Evolutionary conservation across 2,888 invertebrate genomes (phyloP), one percentile per base, ranked within the genome.

Genomic region (Zhuqinia jingwanae): DNA sequence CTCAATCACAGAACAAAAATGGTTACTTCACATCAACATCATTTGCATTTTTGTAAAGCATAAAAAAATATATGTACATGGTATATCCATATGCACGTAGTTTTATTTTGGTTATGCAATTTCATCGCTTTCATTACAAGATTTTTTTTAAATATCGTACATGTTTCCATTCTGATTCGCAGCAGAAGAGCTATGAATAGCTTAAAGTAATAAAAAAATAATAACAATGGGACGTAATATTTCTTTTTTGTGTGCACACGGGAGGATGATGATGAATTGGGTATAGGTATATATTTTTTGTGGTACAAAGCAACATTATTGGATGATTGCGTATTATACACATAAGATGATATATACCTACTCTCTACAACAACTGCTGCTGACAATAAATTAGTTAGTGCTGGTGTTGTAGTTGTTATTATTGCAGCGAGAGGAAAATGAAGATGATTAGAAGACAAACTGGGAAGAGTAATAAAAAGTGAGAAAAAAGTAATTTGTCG

Each of bases 401-500:
- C 22, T 6, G 17, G 13, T 13, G 27, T 6, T 2, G 2, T 2
- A 6, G 20, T 36, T 45, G 68, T 2, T 42, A 25, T 50, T 70
- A 22, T 45, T 42, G 80, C 20, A 77, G 50, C n/a, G 58, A 65
- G 70, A 47, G 3, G n/a, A 50, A 60, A 60, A 20, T 45, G 86
- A 86, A 63, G 58, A 85, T 76, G 68, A 77, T 75, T 83, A 84
- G 76, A 77, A 81, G 68, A 70, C 78, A 78, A 78, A 58, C 84
- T 85, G 84, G 60, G 84, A 77, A 63, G 13, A 17, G 76, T 84
- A 85, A 84, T 80, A 75, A 81, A 81, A 76, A 81, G 81, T 76
- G 81, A 85, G 85, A 81, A 85, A n/a, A 81, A 87, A 63, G 88
- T 65, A 88, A 88, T 88, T 88, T 88, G 88, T 88, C 85, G 70